These are phyloP conservation scores for Hippocampus barbouri DNA, from an alignment of 2,113 vertebrate genomes.

Conservation along the genomic window DNA sequence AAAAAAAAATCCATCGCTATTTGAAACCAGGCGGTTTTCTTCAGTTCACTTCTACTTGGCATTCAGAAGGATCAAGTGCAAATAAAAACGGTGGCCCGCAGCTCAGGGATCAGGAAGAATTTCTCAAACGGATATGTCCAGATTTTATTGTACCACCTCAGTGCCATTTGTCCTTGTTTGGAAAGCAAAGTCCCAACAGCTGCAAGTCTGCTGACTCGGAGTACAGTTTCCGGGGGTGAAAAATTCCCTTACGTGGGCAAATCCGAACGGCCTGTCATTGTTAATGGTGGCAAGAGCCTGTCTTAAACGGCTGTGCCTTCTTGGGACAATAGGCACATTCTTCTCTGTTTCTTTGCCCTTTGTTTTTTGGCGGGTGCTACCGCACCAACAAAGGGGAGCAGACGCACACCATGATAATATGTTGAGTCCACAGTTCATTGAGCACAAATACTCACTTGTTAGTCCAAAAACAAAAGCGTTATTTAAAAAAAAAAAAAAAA, in stretches of 20 bases:
- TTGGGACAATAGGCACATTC: conserved; percentile 64
- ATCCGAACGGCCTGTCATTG: conserved; percentile 52
- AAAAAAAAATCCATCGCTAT: conserved; percentile 18
- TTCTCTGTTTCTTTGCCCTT: conserved; percentile 49
- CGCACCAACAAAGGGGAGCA: conserved; percentile 27
- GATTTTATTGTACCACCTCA: conserved; percentile 21
- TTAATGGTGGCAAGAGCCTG: conserved; percentile 56
- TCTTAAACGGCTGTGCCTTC: conserved; percentile 61
- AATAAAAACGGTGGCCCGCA: conserved; percentile 15
- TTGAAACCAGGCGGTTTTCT: conserved; percentile 16
- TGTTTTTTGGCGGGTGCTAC: conserved; percentile 34
- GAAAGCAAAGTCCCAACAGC: conserved; percentile 24
- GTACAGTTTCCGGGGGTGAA: conserved; percentile 39
- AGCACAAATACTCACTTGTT: conserved; percentile 49
- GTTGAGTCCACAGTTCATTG: conserved; percentile 38
- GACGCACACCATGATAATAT: conserved; percentile 46
- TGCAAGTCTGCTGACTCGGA: conserved; percentile 27
- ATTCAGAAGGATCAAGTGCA: conserved; percentile 1
- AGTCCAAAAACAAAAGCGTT: conserved; percentile 38
- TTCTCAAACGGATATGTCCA: conserved; percentile 21
- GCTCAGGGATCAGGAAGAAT: conserved; percentile 12
- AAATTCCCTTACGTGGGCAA: conserved; percentile 48
- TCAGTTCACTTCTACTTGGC: conserved; percentile 7
- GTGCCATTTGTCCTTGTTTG: conserved; percentile 28
- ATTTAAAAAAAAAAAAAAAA: conserved; percentile 1